phyloP scores from a whole-genome alignment of 2,797 vertebrate species.

The Schizopygopsis pylzovi region DNA sequence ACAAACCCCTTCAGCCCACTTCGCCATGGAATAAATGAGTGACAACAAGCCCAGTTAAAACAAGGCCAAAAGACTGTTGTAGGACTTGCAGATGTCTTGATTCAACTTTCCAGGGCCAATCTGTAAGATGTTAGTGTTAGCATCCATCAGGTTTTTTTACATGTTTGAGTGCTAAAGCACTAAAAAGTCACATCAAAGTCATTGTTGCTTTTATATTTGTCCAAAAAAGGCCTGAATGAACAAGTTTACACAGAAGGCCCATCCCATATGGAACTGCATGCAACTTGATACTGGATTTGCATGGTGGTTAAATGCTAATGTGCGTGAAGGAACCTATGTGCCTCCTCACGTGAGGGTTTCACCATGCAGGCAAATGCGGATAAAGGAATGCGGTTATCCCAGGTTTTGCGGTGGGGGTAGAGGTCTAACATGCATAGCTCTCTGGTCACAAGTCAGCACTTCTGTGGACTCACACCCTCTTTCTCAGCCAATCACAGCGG shows the following conservation, averaged over 20 bases:
- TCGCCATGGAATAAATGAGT: neutral
- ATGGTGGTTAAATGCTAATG: conserved; percentile 6
- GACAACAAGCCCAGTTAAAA: conserved; percentile 42
- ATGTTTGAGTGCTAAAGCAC: conserved; percentile 45
- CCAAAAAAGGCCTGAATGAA: neutral
- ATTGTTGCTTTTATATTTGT: neutral
- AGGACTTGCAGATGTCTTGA: conserved; percentile 22
- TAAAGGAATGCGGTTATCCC: conserved; percentile 71
- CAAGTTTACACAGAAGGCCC: neutral
- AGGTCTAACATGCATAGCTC: conserved; percentile 60
- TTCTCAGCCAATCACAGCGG: conserved; percentile 74
- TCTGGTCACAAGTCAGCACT: conserved; percentile 71
- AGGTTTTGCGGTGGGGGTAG: conserved; percentile 48
- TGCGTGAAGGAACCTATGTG: neutral
- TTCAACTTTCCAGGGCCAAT: conserved; percentile 55
- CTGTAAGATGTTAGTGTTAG: neutral
- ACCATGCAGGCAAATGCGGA: conserved; percentile 64
- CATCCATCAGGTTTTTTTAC: conserved; percentile 56
- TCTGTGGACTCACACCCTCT: conserved; percentile 72
- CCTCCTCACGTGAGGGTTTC: conserved; percentile 62
- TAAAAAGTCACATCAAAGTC: conserved; percentile 24
- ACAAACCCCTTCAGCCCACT: neutral
- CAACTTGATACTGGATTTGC: neutral
- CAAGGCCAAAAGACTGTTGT: conserved; percentile 44
- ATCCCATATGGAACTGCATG: neutral